These are phyloP conservation scores for Cephus pulcher DNA, from an alignment of 2,888 invertebrate species.

Conservation along the genomic window DNA sequence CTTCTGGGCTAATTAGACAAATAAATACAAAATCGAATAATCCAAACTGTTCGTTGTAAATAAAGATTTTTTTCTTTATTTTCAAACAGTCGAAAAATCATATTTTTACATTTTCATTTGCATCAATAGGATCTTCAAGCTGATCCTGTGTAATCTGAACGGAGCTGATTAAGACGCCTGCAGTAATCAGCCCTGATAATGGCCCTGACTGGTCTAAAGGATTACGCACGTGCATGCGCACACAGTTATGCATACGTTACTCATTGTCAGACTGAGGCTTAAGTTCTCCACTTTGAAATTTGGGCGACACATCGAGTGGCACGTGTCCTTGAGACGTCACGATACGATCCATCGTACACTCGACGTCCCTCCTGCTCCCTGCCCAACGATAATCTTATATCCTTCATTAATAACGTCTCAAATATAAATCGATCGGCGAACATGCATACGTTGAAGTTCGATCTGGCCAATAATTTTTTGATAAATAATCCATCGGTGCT, in stretches of 20 bases:
- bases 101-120: background rate
- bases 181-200: background rate
- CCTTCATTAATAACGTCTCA: background rate
- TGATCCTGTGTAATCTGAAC: background rate
- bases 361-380: background rate
- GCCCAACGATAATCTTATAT: background rate
- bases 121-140: background rate
- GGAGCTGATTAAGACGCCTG: background rate
- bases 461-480: background rate
- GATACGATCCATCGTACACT: background rate
- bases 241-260: background rate
- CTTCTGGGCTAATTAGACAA: no score
- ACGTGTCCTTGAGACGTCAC: background rate
- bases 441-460: background rate
- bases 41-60: no score
- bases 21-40: no score
- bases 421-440: background rate
- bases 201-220: background rate
- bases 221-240: background rate
- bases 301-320: background rate
- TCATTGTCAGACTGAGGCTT: background rate
- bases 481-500: background rate
- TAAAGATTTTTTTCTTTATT: no score
- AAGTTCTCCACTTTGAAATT: background rate
- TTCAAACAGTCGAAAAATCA: background rate